Evolutionary conservation across 2,113 vertebrate genomes (phyloP).

Genomic region (Amphiprion ocellaris): DNA sequence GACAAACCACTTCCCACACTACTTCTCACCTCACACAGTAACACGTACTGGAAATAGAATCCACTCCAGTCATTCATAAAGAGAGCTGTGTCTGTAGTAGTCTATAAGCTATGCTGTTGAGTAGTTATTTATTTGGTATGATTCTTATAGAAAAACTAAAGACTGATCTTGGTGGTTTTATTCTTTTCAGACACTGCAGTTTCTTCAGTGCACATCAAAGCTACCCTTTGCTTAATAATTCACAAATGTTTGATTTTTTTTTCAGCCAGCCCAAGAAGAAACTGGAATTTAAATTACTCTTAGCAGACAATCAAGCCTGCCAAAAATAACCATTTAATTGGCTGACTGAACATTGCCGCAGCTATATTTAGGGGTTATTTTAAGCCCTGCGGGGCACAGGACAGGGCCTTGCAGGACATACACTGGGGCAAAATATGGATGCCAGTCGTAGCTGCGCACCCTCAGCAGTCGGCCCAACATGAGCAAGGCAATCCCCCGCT

Average conservation of each 20-base stretch:
- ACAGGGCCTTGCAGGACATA: conserved; percentile 56
- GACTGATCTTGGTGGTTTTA: not conserved
- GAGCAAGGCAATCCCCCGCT: conserved; percentile 61
- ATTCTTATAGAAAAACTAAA: conserved; percentile 5
- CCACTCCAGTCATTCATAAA: conserved; percentile 41
- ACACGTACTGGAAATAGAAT: conserved; percentile 48
- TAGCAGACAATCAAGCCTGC: conserved; percentile 64
- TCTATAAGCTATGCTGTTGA: not conserved
- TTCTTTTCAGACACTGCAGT: conserved; percentile 2
- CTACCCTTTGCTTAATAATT: conserved; percentile 39
- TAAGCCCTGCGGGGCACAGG: conserved; percentile 59
- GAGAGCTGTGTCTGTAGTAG: conserved; percentile 18
- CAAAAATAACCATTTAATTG: conserved; percentile 79
- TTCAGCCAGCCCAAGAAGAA: conserved; percentile 36
- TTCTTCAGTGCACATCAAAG: conserved; percentile 14
- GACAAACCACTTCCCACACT: conserved; percentile 48
- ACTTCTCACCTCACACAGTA: conserved; percentile 29
- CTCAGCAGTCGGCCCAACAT: conserved; percentile 55
- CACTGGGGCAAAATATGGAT: conserved; percentile 52
- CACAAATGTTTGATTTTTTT: conserved; percentile 39
- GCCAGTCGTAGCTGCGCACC: conserved; percentile 52
- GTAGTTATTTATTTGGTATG: not conserved
- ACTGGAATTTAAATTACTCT: conserved; percentile 68
- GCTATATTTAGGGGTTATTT: conserved; percentile 80
- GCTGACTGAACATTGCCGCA: conserved; percentile 44